Evolutionary conservation across 1,140 invertebrate species (phyloP), one percentile per base, ranked within the genome.

Genomic region (Eubasilissa regina): DNA sequence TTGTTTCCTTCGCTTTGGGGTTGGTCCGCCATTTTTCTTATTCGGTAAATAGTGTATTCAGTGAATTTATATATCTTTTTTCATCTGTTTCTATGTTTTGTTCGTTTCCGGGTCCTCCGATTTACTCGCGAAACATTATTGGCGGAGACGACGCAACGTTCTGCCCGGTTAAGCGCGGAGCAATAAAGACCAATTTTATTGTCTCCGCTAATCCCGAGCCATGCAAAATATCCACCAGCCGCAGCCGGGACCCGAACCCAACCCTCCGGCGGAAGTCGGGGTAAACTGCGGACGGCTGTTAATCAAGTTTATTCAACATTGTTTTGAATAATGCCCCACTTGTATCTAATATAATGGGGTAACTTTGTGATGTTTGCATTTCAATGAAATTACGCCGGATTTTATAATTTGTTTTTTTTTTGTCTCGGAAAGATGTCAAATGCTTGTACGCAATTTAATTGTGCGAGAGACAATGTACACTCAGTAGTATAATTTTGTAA

Each of bases 271-370:
- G 64, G 43, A 68, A 68, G 64, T 68, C n/a, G 13, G 19, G 9
- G 64, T 68, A 68, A 68, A 47, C 64, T 7, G 43, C 15, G 64
- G 1, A 13, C n/a, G 48, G 11, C n/a, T 15, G 64, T 68, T 68
- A 68, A 68, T 68, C 64, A 68, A 68, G 43, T 68, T 68, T 68
- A 68, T 68, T 68, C 44, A 47, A 45, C 64, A 68, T 68, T 68
- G 19, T 17, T 68, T 45, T 68, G 64, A 68, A 19, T 47, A 68
- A 68, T 68, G 64, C 44, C 11, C 15, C 43, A 21, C 44, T 19
- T 45, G n/a, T 17, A 68, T 48, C n/a, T 15, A 35, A 35, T 6
- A 35, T 35, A 13, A 13, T 15, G 48, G 48, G 48, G 48, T 12
- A 3, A 12, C 11, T 8, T 8, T 51, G 48, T 51, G 11, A 51